Evolutionary conservation across 1,140 invertebrate species (phyloP).

Genomic region (Aphaenogaster floridana): DNA sequence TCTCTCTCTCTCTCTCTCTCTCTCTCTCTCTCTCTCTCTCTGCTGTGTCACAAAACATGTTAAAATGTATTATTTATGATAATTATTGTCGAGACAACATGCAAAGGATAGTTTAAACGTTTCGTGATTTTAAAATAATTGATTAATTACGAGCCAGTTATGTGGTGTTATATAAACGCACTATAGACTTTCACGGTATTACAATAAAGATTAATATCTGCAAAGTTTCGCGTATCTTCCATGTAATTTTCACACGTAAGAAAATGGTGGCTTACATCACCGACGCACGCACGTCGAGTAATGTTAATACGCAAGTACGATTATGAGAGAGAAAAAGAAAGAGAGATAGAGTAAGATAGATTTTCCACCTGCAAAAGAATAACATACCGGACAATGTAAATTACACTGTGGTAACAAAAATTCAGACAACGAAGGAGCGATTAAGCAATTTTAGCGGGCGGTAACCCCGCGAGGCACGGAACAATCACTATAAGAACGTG

Average conservation of each 20-base stretch:
- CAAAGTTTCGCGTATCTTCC: conserved; percentile 36
- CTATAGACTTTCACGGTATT: conserved; percentile 17
- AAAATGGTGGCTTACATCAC: conserved; percentile 44
- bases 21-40: background rate
- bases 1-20: background rate
- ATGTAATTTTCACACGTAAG: conserved; percentile 46
- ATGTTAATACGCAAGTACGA: conserved; percentile 30
- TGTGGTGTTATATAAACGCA: conserved; percentile 25
- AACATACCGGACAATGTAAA: conserved; percentile 51
- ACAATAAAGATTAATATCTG: conserved; percentile 49
- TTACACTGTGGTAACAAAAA: conserved; percentile 35
- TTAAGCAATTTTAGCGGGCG: conserved; percentile 59
- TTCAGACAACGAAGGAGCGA: conserved; percentile 39
- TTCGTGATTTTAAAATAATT: conserved; percentile 4
- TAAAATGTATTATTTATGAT: conserved; percentile 6
- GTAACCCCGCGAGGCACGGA: conserved; percentile 35
- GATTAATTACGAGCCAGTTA: conserved; percentile 10
- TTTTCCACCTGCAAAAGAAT: conserved; percentile 50
- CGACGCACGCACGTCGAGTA: conserved; percentile 26
- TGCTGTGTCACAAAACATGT: background rate
- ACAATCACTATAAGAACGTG: conserved; percentile 61
- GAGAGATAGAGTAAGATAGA: background rate
- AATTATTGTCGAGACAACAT: background rate
- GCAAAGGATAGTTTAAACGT: conserved; percentile 4
- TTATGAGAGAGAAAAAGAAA: conserved; percentile 32